Percentiles rank a stretch among this genome's conserved stretches.
Conservation (phyloP, 2,888 invertebrate genomes). For the Parnassius apollo region DNA sequence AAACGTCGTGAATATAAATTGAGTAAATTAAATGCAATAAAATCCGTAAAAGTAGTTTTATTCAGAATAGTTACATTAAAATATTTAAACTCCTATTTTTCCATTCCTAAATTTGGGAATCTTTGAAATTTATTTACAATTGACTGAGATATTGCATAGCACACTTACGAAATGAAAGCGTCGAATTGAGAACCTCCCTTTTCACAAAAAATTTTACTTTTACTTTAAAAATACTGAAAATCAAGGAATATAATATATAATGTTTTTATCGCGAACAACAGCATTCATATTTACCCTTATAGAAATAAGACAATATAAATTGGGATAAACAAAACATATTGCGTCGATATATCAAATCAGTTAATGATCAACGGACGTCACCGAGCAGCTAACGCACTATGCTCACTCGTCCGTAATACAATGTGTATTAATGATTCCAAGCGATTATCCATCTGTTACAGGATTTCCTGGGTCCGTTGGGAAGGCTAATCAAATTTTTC, state of each 20-base stretch:
- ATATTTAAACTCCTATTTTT: too few species aligned
- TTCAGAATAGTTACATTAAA: too few species aligned
- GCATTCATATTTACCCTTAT: not conserved
- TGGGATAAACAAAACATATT: conserved; percentile 6
- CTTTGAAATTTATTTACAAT: too few species aligned
- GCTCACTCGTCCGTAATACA: conserved; percentile 63
- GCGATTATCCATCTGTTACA: conserved; percentile 72
- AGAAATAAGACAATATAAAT: conserved; percentile 21
- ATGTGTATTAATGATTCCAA: conserved; percentile 72
- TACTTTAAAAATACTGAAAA: too few species aligned
- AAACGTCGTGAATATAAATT: too few species aligned
- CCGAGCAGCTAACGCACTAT: conserved; percentile 47
- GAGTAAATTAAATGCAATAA: too few species aligned
- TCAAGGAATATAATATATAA: not conserved
- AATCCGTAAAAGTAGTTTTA: too few species aligned
- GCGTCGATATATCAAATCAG: conserved; percentile 60
- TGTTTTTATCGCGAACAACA: not conserved
- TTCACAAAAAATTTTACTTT: too few species aligned
- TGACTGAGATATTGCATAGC: too few species aligned
- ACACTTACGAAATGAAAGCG: too few species aligned
- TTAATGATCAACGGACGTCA: conserved; percentile 60
- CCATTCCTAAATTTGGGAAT: too few species aligned
- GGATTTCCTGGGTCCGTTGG: conserved; percentile 47
- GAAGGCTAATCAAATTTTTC: conserved; percentile 41
- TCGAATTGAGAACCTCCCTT: too few species aligned